Base-by-base conservation (phyloP, 2,113 vertebrate genomes). In the Pangasianodon hypophthalmus region DNA sequence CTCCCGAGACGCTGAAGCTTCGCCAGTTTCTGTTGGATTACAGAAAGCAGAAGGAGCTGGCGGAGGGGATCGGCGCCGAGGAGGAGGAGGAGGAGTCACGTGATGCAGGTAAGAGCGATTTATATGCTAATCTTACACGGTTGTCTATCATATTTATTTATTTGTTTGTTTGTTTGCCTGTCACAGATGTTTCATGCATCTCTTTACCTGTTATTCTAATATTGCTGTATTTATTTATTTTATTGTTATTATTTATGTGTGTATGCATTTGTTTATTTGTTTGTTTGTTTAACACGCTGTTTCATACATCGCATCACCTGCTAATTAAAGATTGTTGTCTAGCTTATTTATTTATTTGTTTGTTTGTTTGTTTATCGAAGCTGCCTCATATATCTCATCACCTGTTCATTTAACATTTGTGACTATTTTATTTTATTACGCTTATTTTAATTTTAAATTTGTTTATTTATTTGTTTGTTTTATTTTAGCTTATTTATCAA, bases 11-110 rank as follows among this genome's bases (percentile, higher is more conserved):
- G 18, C 60, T 93, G 24, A 93, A 96, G 62, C 80, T 98, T 67
- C 93, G 96, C 29, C 95, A 2, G 1, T 98, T 98, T 92, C 95
- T 99, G 88, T 94, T 96, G 56, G 95, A 96, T 90, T 97, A 98
- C 52, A 2, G 95, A 82, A 97, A 93, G 54, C 96, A 98, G 94
- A 98, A 97, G 93, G 95, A 95, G 85, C 92, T 98, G 0, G 96
- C 98, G 11, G 96, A 97, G 87, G 97, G 97, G 4, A 91, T 97
- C 24, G 90, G 97, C 56, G 92, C 93, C 0, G 82, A 58, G 29
- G 81, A 92, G 0, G 96, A 97, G 29, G 80, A 91, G 0, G 96
- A 95, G 0, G 94, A 94, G 2, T 50, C n/a, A 0, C 92, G 92
- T 9, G 93, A 93, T 1, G 77, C 91, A 16, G 95, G 95, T 96